Conservation (phyloP, 2,888 invertebrate species). For the Ormyrus pomaceus region DNA sequence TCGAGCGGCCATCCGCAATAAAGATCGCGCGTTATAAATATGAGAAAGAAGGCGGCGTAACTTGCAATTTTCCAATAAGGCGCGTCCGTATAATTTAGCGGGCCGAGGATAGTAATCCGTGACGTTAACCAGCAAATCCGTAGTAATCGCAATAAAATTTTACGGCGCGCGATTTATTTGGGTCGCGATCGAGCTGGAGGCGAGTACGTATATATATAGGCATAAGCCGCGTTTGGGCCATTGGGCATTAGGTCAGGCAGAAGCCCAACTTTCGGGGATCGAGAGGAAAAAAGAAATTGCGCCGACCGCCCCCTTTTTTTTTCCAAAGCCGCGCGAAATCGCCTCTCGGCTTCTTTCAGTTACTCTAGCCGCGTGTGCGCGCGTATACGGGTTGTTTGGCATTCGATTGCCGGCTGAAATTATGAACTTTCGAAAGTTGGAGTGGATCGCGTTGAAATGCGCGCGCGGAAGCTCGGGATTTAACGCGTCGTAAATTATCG, state of each 20-base stretch:
- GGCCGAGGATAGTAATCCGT: conserved; percentile 26
- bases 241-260: conserved; percentile 74
- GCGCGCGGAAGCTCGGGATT: too few species aligned
- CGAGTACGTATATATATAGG: not conserved
- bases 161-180: conserved; percentile 50
- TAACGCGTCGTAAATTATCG: too few species aligned
- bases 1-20: too few species aligned
- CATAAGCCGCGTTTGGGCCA: conserved; percentile 68
- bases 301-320: not conserved
- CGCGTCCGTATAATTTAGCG: conserved; percentile 16
- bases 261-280: conserved; percentile 47
- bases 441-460: too few species aligned
- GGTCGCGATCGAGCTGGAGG: not conserved
- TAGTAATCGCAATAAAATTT: conserved; percentile 55
- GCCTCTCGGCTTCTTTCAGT: too few species aligned
- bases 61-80: conserved; percentile 39
- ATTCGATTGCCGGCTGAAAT: too few species aligned
- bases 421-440: too few species aligned
- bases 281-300: not conserved
- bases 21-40: too few species aligned
- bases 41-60: not conserved
- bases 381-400: too few species aligned
- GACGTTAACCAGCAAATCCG: conserved; percentile 50
- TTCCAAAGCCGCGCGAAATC: too few species aligned
- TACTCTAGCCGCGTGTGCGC: too few species aligned